Evolutionary conservation across 23 tunicate genomes (phyloP).

Genomic region (Clavelina lepadiformis): DNA sequence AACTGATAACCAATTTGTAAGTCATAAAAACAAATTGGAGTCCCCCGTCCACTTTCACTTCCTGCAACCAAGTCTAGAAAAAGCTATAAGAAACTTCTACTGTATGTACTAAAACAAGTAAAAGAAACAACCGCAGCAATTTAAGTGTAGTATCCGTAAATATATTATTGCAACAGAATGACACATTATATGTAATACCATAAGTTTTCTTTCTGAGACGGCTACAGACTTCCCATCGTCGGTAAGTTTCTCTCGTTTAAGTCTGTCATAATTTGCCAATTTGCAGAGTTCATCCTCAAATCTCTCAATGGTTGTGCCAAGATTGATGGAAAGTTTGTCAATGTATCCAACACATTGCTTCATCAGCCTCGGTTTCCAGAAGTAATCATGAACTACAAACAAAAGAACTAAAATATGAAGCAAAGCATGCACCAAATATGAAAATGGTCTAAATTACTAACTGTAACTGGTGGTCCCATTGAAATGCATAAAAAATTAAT

Average conservation of each 20-base stretch:
- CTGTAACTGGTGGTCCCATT: too few relatives aligned
- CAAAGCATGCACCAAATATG: not conserved
- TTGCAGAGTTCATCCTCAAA: constrained; percentile 67
- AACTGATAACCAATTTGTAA: not conserved
- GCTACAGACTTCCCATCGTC: constrained; percentile 61
- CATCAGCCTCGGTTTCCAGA: constrained; percentile 34
- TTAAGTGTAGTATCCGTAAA: too few relatives aligned
- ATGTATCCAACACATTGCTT: constrained; percentile 38
- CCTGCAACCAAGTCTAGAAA: too few relatives aligned
- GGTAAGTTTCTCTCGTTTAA: constrained; percentile 20
- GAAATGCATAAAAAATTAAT: too few relatives aligned
- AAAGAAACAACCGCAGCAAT: too few relatives aligned
- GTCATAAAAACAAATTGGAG: too few relatives aligned
- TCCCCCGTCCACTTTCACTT: too few relatives aligned
- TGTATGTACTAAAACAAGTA: too few relatives aligned
- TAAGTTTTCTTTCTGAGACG: constrained; percentile 57
- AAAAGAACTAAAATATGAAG: not conserved
- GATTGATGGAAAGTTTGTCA: constrained; percentile 45
- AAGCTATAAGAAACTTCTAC: too few relatives aligned
- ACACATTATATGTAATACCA: too few relatives aligned
- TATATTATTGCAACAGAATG: too few relatives aligned
- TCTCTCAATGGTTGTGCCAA: constrained; percentile 50
- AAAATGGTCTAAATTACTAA: too few relatives aligned
- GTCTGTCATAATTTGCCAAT: constrained; percentile 45
- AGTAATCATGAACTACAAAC: constrained; percentile 52